These are phyloP conservation scores for Eilema depressum DNA, from an alignment of 2,888 invertebrate species.

Conservation along the genomic window DNA sequence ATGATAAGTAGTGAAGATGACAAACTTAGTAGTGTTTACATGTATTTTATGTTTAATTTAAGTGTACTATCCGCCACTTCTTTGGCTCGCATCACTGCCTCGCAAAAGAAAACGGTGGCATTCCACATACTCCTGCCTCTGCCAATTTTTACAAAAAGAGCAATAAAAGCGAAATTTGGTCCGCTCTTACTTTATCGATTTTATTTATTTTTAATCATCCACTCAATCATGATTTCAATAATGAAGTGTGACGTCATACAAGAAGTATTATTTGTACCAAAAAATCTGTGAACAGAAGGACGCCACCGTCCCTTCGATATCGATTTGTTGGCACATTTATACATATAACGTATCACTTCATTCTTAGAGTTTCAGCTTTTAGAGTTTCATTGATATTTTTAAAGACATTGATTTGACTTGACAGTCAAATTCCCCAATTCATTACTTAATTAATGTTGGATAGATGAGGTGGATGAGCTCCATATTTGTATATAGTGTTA, in stretches of 20 bases:
- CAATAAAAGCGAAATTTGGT: neutral
- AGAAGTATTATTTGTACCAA: too few species aligned
- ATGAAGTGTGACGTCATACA: neutral
- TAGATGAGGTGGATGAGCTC: neutral
- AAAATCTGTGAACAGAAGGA: too few species aligned
- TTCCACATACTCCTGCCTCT: neutral
- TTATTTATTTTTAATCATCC: conserved; percentile 3
- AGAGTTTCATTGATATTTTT: neutral
- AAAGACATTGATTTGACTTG: neutral
- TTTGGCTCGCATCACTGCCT: neutral
- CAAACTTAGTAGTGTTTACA: conserved; percentile 34
- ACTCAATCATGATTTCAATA: neutral
- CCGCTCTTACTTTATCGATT: neutral
- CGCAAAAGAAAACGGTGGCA: neutral
- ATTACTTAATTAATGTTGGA: neutral
- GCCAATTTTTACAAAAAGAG: neutral
- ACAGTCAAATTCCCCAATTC: neutral
- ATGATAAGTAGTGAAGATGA: conserved; percentile 43
- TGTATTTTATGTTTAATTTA: conserved; percentile 34
- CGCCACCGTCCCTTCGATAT: too few species aligned
- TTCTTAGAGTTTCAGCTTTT: neutral
- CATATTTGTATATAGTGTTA: conserved; percentile 49
- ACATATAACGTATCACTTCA: too few species aligned
- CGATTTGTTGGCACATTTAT: too few species aligned
- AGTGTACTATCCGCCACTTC: conserved; percentile 9